Conservation (phyloP, 2,888 invertebrate species). For the Taenaris catops region DNA sequence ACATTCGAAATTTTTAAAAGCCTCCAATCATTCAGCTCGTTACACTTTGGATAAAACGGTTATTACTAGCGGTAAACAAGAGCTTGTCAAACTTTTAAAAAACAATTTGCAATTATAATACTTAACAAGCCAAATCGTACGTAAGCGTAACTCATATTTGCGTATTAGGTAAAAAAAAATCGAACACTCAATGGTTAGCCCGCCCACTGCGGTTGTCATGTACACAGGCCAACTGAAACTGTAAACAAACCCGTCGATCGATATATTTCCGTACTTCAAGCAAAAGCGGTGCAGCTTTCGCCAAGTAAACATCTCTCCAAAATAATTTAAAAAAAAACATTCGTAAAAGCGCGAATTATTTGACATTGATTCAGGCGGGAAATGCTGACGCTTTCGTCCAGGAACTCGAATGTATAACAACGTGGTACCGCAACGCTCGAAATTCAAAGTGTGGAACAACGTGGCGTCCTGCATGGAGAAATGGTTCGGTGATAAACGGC, state of each 20-base stretch:
- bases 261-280: conserved; percentile 51
- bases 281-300: conserved; percentile 55
- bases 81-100: too few relatives aligned
- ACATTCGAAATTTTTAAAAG: too few relatives aligned
- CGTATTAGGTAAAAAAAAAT: too few relatives aligned
- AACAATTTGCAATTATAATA: too few relatives aligned
- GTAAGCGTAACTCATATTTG: too few relatives aligned
- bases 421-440: conserved; percentile 38
- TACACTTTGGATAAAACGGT: too few relatives aligned
- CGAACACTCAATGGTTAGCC: conserved; percentile 30
- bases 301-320: conserved; percentile 36
- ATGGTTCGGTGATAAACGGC: conserved; percentile 95
- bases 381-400: conserved; percentile 40
- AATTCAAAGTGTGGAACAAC: conserved; percentile 65
- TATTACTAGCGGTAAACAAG: too few relatives aligned
- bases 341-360: conserved; percentile 28
- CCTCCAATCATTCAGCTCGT: too few relatives aligned
- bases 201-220: conserved; percentile 72
- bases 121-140: too few relatives aligned
- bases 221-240: conserved; percentile 67
- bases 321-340: too few relatives aligned
- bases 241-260: conserved; percentile 74
- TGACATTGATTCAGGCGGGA: conserved; percentile 47
- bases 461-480: conserved; percentile 89
- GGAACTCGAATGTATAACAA: conserved; percentile 56